Base-by-base conservation (phyloP, 2,113 vertebrate species). In the Muntiacus muntjak region DNA sequence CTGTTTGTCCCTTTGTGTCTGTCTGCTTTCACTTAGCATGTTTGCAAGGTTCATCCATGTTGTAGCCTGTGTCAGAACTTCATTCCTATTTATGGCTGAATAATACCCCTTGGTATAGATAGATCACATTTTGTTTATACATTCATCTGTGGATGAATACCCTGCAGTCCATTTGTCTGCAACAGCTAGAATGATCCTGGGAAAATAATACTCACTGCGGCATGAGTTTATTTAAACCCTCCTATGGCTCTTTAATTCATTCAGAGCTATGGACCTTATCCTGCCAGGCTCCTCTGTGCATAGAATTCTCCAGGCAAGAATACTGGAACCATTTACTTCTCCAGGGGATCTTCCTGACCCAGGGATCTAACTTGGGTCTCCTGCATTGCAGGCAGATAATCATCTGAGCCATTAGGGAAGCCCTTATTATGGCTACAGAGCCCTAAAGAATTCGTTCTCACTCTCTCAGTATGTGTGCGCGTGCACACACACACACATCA, bases 401-500 rank as follows among this genome's bases (percentile, higher is more conserved):
- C 36, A 26, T 14, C 36, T 76, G 71, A 25, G 71, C 36, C 71
- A 74, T 12, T 21, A 74, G 21, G 71, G 36, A 76, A 76, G 36
- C n/a, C 52, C 45, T 90, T 74, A 11, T 26, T 23, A 36, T 28
- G 40, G 23, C 47, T 89, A 14, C 87, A 74, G 64, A 45, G 13
- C 57, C 47, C 58, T 83, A 45, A 45, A 76, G 17, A 58, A 40
- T 4, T 47, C 7, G 12, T 21, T 67, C 47, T 52, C 26, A 40
- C n/a, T 71, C 71, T 52, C 25, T 7, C 21, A 15, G 21, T 43
- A 2, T 25, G 36, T 43, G 36, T 71, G 10, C 23, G n/a, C n/a
- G 12, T 12, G n/a, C 30, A 7, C 3, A 14, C 43, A 14, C 3
- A 12, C n/a, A 6, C 3, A 6, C 25, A 30, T 10, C 26, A 5